Conservation (phyloP, 2,888 invertebrate species). For the Drosophila aldrichi region DNA sequence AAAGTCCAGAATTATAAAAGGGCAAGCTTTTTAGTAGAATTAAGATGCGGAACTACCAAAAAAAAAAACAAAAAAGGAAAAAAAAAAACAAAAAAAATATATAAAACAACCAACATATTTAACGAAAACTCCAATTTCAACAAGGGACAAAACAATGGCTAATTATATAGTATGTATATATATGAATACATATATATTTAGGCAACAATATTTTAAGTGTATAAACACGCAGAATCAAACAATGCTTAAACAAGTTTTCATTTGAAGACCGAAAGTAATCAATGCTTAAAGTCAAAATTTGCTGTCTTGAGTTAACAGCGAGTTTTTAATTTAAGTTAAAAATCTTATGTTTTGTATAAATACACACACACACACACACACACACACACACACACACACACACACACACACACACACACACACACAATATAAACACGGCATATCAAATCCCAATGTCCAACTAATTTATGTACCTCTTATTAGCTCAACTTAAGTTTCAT, state of each 20-base stretch:
- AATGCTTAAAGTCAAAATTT: constrained; percentile 29
- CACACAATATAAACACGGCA: constrained; percentile 56
- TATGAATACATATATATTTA: constrained; percentile 38
- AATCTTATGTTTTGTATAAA: constrained; percentile 38
- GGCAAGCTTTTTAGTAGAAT: constrained; percentile 54
- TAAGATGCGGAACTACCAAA: constrained; percentile 61
- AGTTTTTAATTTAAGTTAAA: constrained; percentile 41
- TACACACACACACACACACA: constrained; percentile 35
- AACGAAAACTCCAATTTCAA: constrained; percentile 72
- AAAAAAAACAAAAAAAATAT: constrained; percentile 37
- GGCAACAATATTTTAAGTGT: constrained; percentile 34
- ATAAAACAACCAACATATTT: constrained; percentile 17
- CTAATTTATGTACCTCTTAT: constrained; percentile 72
- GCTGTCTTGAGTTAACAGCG: constrained; percentile 20
- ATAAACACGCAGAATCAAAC: constrained; percentile 14
- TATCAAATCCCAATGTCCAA: constrained; percentile 74
- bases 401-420: constrained; percentile 19
- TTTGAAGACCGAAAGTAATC: constrained; percentile 3
- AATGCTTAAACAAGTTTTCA: constrained; percentile 21
- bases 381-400: constrained; percentile 29
- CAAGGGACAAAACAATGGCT: constrained; percentile 69
- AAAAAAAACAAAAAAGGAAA: constrained; percentile 29
- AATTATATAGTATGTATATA: constrained; percentile 53
- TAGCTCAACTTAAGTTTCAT: constrained; percentile 64
- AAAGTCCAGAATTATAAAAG: constrained; percentile 48